Base-by-base conservation (phyloP, 92 coral and sea anemone genomes). In the Palythoa heliodiscus region DNA sequence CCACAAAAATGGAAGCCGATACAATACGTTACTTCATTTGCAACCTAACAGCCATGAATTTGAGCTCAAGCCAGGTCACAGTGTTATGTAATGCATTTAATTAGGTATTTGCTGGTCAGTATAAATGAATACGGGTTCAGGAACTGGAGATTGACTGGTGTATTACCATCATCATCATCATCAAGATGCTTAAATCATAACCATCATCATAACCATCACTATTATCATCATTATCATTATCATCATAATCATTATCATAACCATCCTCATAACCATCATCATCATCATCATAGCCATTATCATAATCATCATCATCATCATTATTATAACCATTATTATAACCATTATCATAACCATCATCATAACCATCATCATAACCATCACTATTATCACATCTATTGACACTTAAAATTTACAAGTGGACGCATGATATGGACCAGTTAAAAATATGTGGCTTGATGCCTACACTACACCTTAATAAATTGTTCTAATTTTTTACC, bases 401-500 rank as follows among this genome's bases (percentile, higher is more conserved):
- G 50, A 43, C 50, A 43, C 4, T 43, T 43, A 43, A 3, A 6
- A 43, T 43, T 43, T 43, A 43, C 35, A 29, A 29, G 35, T 29
- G 35, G 35, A 29, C 50, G 50, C 7, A 43, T 43, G 50, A 43
- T 43, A 29, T 43, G 6, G 50, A 43, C 50, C 50, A 43, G 50
- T 43, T 43, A 43, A 8, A 43, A 43, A 43, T 0, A 43, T 43
- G 23, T 63, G 24, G 25, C 8, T 7, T n/a, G 10, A 10, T 19
- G 25, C 69, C 69, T 63, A 19, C 8, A 4, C 9, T n/a, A 0
- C 22, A 19, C 9, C 16, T 10, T 19, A 10, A 10, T 6, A 19
- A 20, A 63, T 2, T n/a, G 22, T 2, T 19, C 11, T 63, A 7
- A 1, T 63, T 63, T 19, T n/a, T 63, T 8, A 97, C 99, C 98